Percentiles rank a stretch among this genome's conserved stretches.
Evolutionary conservation across 2,888 invertebrate species (phyloP).

Genomic region (Agriotes lineatus): DNA sequence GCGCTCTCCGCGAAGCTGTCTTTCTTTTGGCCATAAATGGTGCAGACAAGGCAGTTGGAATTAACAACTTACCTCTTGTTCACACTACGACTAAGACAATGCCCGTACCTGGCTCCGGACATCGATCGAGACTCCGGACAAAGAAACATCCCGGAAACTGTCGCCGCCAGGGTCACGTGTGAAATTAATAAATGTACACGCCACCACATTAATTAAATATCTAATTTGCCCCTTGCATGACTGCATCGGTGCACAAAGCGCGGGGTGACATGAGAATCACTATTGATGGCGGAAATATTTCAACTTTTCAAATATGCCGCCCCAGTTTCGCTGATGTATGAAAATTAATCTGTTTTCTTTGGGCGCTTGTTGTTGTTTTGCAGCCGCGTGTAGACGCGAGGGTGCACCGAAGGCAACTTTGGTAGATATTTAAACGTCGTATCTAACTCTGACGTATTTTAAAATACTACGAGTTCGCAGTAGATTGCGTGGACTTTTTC

Average conservation of each 20-base stretch:
- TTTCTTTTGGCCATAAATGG: constrained; percentile 8
- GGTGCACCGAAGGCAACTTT: neutral
- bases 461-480: too few relatives aligned
- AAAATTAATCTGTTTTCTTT: neutral
- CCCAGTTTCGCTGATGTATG: too few relatives aligned
- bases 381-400: neutral
- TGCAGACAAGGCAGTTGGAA: constrained; percentile 36
- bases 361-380: neutral
- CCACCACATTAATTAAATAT: constrained; percentile 63
- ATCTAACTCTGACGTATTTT: too few relatives aligned
- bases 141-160: constrained; percentile 59
- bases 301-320: neutral
- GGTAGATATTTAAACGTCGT: too few relatives aligned
- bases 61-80: constrained; percentile 43
- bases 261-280: constrained; percentile 6
- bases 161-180: constrained; percentile 61
- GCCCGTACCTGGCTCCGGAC: constrained; percentile 57
- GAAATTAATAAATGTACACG: constrained; percentile 65
- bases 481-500: too few relatives aligned
- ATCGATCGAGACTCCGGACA: constrained; percentile 52
- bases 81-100: constrained; percentile 53
- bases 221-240: constrained; percentile 60
- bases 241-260: constrained; percentile 25
- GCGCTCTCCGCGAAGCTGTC: neutral
- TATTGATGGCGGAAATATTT: neutral